phyloP scores from a whole-genome alignment of 2,888 invertebrate genomes.

The Clitarchus hookeri region DNA sequence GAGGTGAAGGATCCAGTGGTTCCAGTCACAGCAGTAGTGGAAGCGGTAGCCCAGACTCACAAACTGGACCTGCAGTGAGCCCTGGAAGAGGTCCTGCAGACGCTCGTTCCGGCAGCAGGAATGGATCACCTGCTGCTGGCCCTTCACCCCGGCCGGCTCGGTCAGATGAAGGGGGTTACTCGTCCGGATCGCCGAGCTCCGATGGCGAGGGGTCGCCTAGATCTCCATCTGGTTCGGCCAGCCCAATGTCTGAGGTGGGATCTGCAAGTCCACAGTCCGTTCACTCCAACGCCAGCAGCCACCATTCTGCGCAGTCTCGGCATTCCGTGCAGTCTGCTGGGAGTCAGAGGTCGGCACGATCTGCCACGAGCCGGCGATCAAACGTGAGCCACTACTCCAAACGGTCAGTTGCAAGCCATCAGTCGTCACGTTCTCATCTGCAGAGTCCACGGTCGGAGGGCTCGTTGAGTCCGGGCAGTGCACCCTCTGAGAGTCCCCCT shows the following conservation, averaged over 20 bases:
- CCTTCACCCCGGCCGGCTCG: constrained; percentile 30
- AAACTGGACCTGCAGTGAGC: constrained; percentile 53
- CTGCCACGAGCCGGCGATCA: constrained; percentile 28
- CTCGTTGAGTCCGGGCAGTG: constrained; percentile 42
- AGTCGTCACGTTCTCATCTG: constrained; percentile 39
- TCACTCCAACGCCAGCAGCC: constrained; percentile 43
- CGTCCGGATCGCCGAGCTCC: constrained; percentile 31
- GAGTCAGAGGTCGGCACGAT: constrained; percentile 27
- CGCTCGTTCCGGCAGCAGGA: constrained; percentile 39
- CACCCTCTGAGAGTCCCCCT: constrained; percentile 41
- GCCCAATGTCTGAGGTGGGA: constrained; percentile 36
- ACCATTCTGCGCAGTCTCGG: constrained; percentile 43
- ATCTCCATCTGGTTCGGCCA: constrained; percentile 44
- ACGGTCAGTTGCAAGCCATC: constrained; percentile 22
- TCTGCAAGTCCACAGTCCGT: constrained; percentile 45
- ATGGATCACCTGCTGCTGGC: constrained; percentile 44
- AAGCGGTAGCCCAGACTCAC: constrained; percentile 54
- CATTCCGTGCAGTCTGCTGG: constrained; percentile 38
- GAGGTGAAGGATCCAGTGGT: constrained; percentile 51
- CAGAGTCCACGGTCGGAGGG: constrained; percentile 40
- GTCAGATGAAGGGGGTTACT: constrained; percentile 29
- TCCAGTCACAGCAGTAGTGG: constrained; percentile 52
- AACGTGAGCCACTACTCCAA: constrained; percentile 21
- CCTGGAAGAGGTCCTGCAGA: constrained; percentile 48
- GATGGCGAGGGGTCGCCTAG: constrained; percentile 40